Evolutionary conservation across 2,113 vertebrate genomes (phyloP).

Genomic region (Ictalurus furcatus): DNA sequence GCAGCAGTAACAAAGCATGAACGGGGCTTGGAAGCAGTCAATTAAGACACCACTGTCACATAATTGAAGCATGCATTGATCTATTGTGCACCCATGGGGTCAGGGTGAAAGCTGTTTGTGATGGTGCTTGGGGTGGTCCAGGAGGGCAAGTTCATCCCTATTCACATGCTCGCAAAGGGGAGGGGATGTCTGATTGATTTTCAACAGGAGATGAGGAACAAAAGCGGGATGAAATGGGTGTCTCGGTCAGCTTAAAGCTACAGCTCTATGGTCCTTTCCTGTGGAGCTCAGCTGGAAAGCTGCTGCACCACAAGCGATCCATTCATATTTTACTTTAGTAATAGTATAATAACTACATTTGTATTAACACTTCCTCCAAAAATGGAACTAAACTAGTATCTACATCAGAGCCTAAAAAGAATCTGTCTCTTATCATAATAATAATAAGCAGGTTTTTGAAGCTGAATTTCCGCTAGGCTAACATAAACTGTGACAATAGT

Average conservation of each 20-base stretch:
- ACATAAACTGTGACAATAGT: neutral
- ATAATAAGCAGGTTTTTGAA: neutral
- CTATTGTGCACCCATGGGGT: neutral
- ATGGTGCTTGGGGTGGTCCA: conserved; percentile 28
- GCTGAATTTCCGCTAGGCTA: neutral
- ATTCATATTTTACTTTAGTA: neutral
- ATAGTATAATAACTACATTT: neutral
- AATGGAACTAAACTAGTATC: neutral
- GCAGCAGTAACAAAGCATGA: conserved; percentile 8
- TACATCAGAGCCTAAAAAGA: neutral
- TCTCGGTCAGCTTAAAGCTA: neutral
- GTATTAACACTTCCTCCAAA: neutral
- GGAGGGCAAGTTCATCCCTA: conserved; percentile 24
- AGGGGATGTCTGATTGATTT: conserved; percentile 62
- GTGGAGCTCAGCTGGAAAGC: neutral
- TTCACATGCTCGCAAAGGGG: conserved; percentile 47
- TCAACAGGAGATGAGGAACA: conserved; percentile 53
- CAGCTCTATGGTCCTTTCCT: neutral
- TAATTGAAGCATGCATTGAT: conserved; percentile 23
- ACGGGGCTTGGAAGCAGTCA: conserved; percentile 11
- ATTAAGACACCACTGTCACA: conserved; percentile 28
- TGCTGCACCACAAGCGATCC: neutral
- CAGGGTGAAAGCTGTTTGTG: conserved; percentile 8
- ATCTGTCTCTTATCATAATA: neutral
- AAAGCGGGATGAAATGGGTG: conserved; percentile 57